Evolutionary conservation across 1,140 invertebrate species (phyloP).

Genomic region (Sarcophaga bullata): DNA sequence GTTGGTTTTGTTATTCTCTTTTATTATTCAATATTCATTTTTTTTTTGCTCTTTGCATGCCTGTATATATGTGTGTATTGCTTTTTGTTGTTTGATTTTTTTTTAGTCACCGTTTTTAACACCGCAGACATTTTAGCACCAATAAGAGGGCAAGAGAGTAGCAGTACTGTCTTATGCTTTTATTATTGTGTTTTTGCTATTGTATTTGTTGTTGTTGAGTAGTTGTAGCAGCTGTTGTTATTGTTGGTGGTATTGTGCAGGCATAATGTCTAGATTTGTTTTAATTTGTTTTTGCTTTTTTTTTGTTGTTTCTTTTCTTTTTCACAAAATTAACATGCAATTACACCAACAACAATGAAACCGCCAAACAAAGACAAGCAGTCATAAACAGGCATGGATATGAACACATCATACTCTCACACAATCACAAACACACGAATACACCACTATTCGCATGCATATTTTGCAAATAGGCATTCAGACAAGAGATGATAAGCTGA

Average conservation of each 20-base stretch:
- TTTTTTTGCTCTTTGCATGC: too few relatives aligned
- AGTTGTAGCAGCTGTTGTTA: background rate
- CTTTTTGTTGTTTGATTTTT: too few relatives aligned
- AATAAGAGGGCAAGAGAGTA: conserved; percentile 4
- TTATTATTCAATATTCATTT: background rate
- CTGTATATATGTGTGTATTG: background rate
- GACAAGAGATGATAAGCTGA: background rate
- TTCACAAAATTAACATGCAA: background rate
- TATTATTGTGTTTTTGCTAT: too few relatives aligned
- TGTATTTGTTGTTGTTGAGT: too few relatives aligned
- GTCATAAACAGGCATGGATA: background rate
- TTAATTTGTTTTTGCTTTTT: background rate
- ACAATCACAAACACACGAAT: background rate
- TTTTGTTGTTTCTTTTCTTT: too few relatives aligned
- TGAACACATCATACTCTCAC: background rate
- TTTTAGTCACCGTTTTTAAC: conserved; percentile 7
- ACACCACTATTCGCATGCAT: background rate
- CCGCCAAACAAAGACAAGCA: conserved; percentile 12
- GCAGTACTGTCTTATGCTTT: too few relatives aligned
- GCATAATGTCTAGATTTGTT: conserved; percentile 10
- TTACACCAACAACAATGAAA: background rate
- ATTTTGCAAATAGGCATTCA: background rate
- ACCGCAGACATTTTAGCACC: conserved; percentile 18
- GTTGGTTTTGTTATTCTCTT: background rate
- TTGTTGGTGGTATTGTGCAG: background rate